Conservation (phyloP, 1,140 invertebrate species). For the Drosophila truncata region DNA sequence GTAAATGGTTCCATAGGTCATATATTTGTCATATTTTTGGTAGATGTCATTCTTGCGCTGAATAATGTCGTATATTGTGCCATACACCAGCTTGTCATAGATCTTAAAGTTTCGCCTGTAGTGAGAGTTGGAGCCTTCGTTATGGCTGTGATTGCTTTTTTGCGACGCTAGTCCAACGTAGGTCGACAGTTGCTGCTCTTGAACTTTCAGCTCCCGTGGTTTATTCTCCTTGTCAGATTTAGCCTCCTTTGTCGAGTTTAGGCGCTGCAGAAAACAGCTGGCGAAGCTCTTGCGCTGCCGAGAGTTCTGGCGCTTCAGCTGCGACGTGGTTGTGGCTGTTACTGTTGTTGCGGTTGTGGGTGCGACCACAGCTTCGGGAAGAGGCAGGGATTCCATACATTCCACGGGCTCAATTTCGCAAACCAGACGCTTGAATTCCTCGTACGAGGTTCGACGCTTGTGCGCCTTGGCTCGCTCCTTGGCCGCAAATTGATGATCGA, state of each 20-base stretch:
- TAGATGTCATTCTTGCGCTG: constrained; percentile 85
- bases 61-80: constrained; percentile 85
- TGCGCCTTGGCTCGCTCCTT: constrained; percentile 82
- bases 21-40: constrained; percentile 85
- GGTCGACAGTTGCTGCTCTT: constrained; percentile 54
- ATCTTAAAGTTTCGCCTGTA: constrained; percentile 82
- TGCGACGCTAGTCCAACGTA: constrained; percentile 33
- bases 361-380: constrained; percentile 17
- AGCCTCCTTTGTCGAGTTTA: constrained; percentile 64
- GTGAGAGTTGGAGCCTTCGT: constrained; percentile 28
- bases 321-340: constrained; percentile 34
- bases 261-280: constrained; percentile 73
- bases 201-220: constrained; percentile 16
- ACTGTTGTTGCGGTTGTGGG: constrained; percentile 10
- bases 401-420: constrained; percentile 73
- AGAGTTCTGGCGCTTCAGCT: constrained; percentile 80
- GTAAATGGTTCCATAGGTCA: constrained; percentile 85
- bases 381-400: constrained; percentile 15
- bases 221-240: constrained; percentile 56
- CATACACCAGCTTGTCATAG: constrained; percentile 83
- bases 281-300: constrained; percentile 82
- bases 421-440: constrained; percentile 84
- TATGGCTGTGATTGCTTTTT: constrained; percentile 2
- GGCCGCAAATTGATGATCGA: constrained; percentile 78
- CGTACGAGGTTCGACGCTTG: constrained; percentile 83